phyloP scores from a whole-genome alignment of 2,888 invertebrate genomes.

The Macrophya alboannulata region DNA sequence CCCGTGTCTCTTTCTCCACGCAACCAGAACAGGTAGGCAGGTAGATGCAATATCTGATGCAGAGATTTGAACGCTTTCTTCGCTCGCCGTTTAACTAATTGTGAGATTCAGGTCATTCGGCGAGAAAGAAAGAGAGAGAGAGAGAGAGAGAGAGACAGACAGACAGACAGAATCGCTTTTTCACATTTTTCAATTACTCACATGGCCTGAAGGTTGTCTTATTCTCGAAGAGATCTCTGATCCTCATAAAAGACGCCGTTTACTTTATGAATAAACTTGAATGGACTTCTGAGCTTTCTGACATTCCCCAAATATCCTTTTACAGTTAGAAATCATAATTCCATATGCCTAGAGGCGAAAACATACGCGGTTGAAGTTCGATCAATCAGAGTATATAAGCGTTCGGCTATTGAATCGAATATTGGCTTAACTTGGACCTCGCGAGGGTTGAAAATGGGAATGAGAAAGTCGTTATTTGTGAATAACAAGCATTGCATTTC shows the following conservation, averaged over 20 bases:
- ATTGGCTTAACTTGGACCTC: background rate
- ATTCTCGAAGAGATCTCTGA: background rate
- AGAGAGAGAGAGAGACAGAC: too few species aligned
- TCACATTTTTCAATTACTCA: background rate
- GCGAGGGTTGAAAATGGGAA: background rate
- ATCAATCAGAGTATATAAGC: background rate
- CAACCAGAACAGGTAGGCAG: background rate
- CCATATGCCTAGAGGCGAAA: background rate
- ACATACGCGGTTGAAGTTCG: background rate
- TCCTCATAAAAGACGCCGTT: background rate
- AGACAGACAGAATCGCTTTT: background rate
- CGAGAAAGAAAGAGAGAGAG: too few species aligned
- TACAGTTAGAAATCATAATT: background rate
- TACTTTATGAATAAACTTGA: background rate
- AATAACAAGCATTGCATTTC: background rate
- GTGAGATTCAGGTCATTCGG: background rate
- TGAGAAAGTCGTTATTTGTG: background rate
- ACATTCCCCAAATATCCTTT: background rate
- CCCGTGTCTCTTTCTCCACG: conserved; percentile 25
- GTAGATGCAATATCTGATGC: background rate
- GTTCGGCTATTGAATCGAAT: background rate
- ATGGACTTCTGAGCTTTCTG: background rate
- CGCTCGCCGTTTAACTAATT: background rate
- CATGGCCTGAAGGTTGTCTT: background rate
- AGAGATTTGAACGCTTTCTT: background rate